A percentile compares a stretch with the other conserved stretches of the same genome.
Conservation (phyloP, 1,140 invertebrate species). For the Anastrepha obliqua region DNA sequence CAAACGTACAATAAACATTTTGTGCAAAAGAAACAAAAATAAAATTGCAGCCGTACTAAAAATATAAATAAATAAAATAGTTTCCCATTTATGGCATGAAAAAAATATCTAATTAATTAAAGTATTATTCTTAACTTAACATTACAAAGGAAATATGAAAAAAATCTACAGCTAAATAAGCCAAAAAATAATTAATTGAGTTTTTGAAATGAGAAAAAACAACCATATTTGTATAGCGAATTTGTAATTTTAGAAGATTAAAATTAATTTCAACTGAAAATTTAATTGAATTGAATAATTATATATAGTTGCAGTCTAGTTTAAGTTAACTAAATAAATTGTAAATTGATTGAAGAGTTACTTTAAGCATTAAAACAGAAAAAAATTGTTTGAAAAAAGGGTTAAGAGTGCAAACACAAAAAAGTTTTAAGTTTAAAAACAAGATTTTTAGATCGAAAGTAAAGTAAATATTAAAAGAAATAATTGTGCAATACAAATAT, state of each 20-base stretch:
- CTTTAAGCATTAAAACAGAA: background rate
- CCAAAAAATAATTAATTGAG: conserved; percentile 36
- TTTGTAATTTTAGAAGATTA: conserved; percentile 3
- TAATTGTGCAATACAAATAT: conserved; percentile 26
- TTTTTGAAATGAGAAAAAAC: conserved; percentile 31
- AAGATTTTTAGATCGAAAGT: background rate
- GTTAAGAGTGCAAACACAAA: background rate
- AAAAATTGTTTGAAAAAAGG: background rate
- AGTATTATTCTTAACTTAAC: background rate
- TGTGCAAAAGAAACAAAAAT: background rate
- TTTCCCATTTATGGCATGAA: conserved; percentile 15
- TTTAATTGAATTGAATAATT: conserved; percentile 16
- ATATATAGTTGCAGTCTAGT: background rate
- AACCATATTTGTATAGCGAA: conserved; percentile 17
- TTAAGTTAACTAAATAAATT: conserved; percentile 41
- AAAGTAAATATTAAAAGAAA: background rate
- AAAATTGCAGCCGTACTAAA: background rate
- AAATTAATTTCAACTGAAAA: conserved; percentile 7
- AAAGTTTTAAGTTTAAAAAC: background rate
- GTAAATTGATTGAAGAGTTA: background rate
- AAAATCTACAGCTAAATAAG: conserved; percentile 46
- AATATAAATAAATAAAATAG: conserved; percentile 8
- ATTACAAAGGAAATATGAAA: background rate
- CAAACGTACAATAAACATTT: conserved; percentile 6
- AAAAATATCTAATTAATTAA: conserved; percentile 25